Evolutionary conservation across 2,113 vertebrate species (phyloP), one percentile per base, ranked within the genome.

Genomic region (Oryzias curvinotus): DNA sequence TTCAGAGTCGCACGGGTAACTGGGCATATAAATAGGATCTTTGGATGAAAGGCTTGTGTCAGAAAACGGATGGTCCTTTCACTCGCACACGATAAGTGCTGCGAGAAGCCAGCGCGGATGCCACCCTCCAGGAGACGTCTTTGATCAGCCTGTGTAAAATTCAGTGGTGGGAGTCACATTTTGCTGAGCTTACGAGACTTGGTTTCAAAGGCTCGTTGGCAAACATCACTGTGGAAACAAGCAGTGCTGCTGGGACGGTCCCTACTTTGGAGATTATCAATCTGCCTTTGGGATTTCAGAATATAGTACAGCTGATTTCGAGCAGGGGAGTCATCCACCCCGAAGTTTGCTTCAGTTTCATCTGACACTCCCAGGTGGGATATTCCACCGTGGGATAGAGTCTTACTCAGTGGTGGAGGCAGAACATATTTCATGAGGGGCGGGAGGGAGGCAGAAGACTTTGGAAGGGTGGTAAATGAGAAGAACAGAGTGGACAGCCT

Each of bases 1-100:
- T 82, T 70, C 65, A 36, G 57, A 57, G 84, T 88, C 83, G 75
- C 82, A 85, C 58, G 68, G 84, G 82, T 71, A 86, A 90, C 88
- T 19, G 56, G 64, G 78, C 75, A 68, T 90, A 90, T 88, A 87
- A 91, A 91, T 91, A 91, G 86, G 62, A 71, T 85, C 68, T 80
- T 56, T 70, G 68, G 78, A 86, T 76, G 84, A 81, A 83, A 83
- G 68, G 68, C 71, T 66, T 26, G 19, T 62, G 55, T 62, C 62
- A 25, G 65, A 78, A 36, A 12, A 53, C 0, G 45, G 67, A 68
- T 65, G 72, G 51, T 64, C 55, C 51, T 76, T 53, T 62, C 72
- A 72, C 71, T 75, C 18, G 15, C 52, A 47, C 48, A 71, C 56
- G 65, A 73, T 70, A 77, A 68, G 59, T 68, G 62, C 73, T 42